These are phyloP conservation scores for Micropoecilia bifurca DNA, from an alignment of 2,797 vertebrate genomes.

Conservation along the genomic window DNA sequence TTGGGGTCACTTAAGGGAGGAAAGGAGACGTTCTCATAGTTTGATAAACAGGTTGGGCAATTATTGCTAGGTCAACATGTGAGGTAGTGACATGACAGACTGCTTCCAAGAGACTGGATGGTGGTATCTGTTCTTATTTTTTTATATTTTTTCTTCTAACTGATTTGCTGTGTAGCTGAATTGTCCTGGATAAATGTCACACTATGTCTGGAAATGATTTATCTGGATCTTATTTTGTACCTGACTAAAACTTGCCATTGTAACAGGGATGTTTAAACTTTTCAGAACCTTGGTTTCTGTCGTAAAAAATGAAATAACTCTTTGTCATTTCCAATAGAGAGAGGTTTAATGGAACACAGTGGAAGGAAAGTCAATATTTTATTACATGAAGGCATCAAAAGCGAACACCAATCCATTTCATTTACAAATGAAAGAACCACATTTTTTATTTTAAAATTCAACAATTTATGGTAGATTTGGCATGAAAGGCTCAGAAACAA, in stretches of 20 bases:
- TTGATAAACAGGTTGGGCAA: not conserved
- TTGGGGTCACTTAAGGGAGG: not conserved
- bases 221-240: not conserved
- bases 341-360: not conserved
- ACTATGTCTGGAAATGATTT: not conserved
- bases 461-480: not conserved
- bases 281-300: not conserved
- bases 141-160: not conserved
- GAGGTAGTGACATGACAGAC: not conserved
- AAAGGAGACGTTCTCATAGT: not conserved
- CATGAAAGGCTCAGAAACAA: not conserved
- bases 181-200: not conserved
- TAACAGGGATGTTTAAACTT: not conserved
- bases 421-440: not conserved
- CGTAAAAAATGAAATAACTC: not conserved
- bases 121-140: not conserved
- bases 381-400: not conserved
- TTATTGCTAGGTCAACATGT: not conserved
- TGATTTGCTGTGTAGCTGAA: not conserved
- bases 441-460: not conserved
- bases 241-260: not conserved
- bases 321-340: not conserved
- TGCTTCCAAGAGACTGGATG: not conserved
- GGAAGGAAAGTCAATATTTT: not conserved
- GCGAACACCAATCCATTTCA: not conserved